Conservation (phyloP, 1,140 invertebrate genomes). For the Pachyrhynchus sulphureomaculatus region DNA sequence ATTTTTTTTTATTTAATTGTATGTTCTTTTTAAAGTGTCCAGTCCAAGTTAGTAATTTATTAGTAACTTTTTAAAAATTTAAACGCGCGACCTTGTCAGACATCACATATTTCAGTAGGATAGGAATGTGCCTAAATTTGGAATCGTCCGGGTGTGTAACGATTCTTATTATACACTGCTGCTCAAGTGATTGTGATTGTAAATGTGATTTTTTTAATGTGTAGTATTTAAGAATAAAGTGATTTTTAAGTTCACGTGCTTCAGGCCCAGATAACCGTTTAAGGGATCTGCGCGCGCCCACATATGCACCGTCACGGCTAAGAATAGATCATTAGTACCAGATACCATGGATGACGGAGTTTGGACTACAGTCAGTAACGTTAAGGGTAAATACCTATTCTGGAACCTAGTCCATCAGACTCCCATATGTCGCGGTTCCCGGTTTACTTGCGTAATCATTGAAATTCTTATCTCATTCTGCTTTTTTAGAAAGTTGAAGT, state of each 20-base stretch:
- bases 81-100: slow-evolving; percentile 13
- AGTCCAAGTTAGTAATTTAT: neutral
- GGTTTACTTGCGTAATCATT: slow-evolving; percentile 3
- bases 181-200: slow-evolving; percentile 28
- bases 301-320: slow-evolving; percentile 38
- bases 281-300: slow-evolving; percentile 32
- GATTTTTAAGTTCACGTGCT: slow-evolving; percentile 9
- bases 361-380: slow-evolving; percentile 30
- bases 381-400: slow-evolving; percentile 25
- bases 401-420: neutral
- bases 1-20: neutral
- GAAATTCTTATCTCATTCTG: neutral
- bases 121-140: slow-evolving; percentile 22
- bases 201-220: slow-evolving; percentile 21
- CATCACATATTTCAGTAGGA: neutral
- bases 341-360: slow-evolving; percentile 31
- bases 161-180: neutral
- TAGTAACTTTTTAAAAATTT: neutral
- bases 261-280: slow-evolving; percentile 29
- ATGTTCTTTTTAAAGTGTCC: neutral
- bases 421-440: slow-evolving; percentile 11
- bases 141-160: too few relatives aligned
- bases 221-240: neutral
- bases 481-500: slow-evolving; percentile 31
- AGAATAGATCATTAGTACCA: slow-evolving; percentile 34